A percentile compares a stretch with the other conserved stretches of the same genome.
phyloP scores from a whole-genome alignment of 1,140 invertebrate genomes.

The Pseudomyrmex pallidus region DNA sequence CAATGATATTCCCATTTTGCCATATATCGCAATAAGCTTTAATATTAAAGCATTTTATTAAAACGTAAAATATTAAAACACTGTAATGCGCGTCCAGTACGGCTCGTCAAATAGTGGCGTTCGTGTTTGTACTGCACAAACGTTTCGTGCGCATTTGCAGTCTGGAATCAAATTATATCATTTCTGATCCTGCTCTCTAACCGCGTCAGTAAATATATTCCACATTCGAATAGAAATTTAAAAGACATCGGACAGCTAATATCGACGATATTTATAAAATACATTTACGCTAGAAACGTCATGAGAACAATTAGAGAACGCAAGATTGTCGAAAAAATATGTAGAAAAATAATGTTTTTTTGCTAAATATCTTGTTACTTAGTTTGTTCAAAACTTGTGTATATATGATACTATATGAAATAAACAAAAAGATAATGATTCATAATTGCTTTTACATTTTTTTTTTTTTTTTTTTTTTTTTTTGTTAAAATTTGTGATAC shows the following conservation, averaged over 20 bases:
- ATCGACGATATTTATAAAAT: constrained; percentile 32
- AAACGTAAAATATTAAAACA: constrained; percentile 65
- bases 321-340: neutral
- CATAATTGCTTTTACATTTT: too few relatives aligned
- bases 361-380: neutral
- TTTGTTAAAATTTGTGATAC: neutral
- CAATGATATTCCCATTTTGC: constrained; percentile 60
- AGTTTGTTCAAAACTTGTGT: neutral
- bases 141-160: constrained; percentile 59
- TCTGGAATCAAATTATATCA: constrained; percentile 56
- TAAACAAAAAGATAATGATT: too few relatives aligned
- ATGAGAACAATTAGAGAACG: neutral
- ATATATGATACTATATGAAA: too few relatives aligned
- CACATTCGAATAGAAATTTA: constrained; percentile 27
- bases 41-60: constrained; percentile 66
- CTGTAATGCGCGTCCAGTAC: constrained; percentile 58
- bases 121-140: constrained; percentile 58
- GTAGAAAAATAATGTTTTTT: constrained; percentile 1
- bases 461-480: too few relatives aligned
- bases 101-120: constrained; percentile 53
- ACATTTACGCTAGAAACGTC: neutral
- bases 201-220: constrained; percentile 55
- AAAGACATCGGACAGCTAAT: constrained; percentile 27
- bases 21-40: constrained; percentile 51
- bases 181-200: constrained; percentile 45